Base-by-base conservation (phyloP, 2,888 invertebrate species). In the Rhagium mordax region DNA sequence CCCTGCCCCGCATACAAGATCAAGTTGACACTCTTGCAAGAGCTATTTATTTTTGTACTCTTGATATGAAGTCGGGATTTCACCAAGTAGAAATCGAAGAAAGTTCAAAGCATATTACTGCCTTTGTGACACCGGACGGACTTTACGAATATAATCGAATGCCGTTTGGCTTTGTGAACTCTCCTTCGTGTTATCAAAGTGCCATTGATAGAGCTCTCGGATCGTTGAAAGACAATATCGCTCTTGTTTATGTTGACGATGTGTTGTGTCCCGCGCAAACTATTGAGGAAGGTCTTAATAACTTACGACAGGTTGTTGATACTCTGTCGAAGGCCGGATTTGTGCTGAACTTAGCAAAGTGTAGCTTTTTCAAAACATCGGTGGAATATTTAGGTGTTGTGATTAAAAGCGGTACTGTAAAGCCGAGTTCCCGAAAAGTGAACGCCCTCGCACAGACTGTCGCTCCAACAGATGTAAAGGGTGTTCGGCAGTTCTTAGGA, bases 141-240 rank as follows among this genome's bases (percentile, higher is more conserved):
- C n/a, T n/a, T n/a, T n/a, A n/a, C n/a, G n/a, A n/a, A n/a, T n/a
- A n/a, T n/a, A n/a, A n/a, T n/a, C n/a, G 75, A 57, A 33, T 79
- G 70, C 74, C 77, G 53, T 75, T 78, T 66, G 78, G 74, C 2
- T 75, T 77, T 68, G 72, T 75, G 8, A 78, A 77, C 55, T 68
- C 74, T 15, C 74, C 69, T 7, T 48, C 72, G n/a, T 61, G 60
- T 49, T 76, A 73, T 48, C 75, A 77, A 49, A 47, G 69, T 21
- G 77, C 71, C 18, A 77, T 77, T 29, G 71, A 77, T 71, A 65
- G 67, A 53, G 68, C 67, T 16, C 69, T 71, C 13, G 75, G 72
- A 33, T 27, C 60, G 29, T 21, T 77, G 8, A 72, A 76, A 65
- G 71, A 74, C 53, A 76, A 65, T 8, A 57, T 74, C 20, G 76